Base-by-base conservation (phyloP, 2,113 vertebrate species). In the Scomber colias region DNA sequence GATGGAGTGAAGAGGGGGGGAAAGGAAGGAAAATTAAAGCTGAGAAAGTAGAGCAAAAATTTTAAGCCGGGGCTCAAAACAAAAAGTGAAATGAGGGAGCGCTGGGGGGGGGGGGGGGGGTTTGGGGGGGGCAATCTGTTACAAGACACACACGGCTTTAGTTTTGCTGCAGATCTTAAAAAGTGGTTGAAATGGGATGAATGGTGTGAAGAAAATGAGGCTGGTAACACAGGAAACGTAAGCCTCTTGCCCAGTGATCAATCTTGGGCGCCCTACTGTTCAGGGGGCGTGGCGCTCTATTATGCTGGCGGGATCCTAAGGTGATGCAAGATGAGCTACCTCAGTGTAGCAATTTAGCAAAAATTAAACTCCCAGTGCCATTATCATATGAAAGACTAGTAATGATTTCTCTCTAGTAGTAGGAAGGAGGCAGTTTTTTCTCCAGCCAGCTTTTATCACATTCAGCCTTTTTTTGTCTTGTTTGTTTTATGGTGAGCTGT, bases 401-500 rank as follows among this genome's bases (percentile, higher is more conserved):
- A 68, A 84, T 76, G 80, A 81, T 84, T 82, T 77, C 53, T 74
- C 57, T 80, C 50, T 8, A 74, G 71, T 57, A 71, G 50, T 3
- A 40, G 65, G 63, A 74, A 64, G 84, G 57, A 64, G 67, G 61
- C 82, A 24, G 55, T 61, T 70, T 71, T 83, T 89, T 71, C 86
- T 85, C 61, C 74, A 82, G 89, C 83, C 82, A 75, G 73, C 56
- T 79, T 27, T 81, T 72, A 71, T 83, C 77, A 57, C 84, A 71
- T 69, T n/a, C 74, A 87, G 84, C 68, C 75, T 86, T 90, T 27
- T 27, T 27, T 27, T 89, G 88, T 84, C 70, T 50, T 82, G 72
- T 90, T 87, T 89, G 87, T 85, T 91, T 87, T 86, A 88, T 90
- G 48, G 75, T 57, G 62, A 81, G 87, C 79, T 74, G 78, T 85